phyloP scores from a whole-genome alignment of 2,888 invertebrate genomes.

The Hirtodrosophila confusa region DNA sequence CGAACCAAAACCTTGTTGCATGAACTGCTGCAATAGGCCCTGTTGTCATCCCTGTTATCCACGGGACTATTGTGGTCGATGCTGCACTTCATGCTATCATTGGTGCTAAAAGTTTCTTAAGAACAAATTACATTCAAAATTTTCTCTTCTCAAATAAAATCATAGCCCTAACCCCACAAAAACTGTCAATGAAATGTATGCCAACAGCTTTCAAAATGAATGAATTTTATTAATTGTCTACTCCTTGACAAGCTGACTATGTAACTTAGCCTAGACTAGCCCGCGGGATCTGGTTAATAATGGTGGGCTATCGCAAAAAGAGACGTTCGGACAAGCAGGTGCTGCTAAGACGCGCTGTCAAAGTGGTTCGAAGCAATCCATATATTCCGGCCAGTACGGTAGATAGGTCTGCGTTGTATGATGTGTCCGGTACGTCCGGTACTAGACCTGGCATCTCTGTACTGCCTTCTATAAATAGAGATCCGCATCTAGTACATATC shows the following conservation, averaged over 20 bases:
- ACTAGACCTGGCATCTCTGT: conserved; percentile 5
- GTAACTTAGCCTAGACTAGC: conserved; percentile 29
- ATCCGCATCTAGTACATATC: conserved; percentile 8
- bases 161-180: conserved; percentile 4
- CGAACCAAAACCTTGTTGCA: conserved; percentile 27
- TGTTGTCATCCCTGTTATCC: conserved; percentile 10
- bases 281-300: conserved; percentile 7
- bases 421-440: conserved; percentile 5
- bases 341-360: conserved; percentile 34
- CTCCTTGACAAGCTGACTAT: conserved; percentile 8
- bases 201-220: neutral
- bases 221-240: conserved; percentile 16
- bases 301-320: conserved; percentile 33
- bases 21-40: conserved; percentile 1
- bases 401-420: conserved; percentile 9
- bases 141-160: conserved; percentile 3
- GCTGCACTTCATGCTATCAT: conserved; percentile 5
- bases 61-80: conserved; percentile 4
- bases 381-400: neutral
- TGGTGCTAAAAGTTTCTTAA: conserved; percentile 1
- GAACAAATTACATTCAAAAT: neutral
- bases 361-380: neutral
- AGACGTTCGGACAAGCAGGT: conserved; percentile 39
- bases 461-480: conserved; percentile 9
- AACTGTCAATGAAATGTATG: neutral